Base-by-base conservation (phyloP, 2,113 vertebrate genomes). In the Dipodomys merriami region DNA sequence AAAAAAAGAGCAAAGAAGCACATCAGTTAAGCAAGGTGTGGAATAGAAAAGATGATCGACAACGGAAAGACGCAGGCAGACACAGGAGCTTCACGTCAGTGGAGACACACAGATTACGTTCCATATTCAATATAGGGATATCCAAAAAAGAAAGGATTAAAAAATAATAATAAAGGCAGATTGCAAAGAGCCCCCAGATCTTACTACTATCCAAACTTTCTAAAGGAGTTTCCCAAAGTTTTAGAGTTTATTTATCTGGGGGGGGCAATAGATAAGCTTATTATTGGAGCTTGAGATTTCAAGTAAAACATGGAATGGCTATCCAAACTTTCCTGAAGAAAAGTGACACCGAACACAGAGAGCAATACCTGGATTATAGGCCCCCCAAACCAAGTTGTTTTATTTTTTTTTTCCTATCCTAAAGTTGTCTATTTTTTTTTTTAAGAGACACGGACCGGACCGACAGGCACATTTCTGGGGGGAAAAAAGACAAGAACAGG, bases 281-380 rank as follows among this genome's bases (percentile, higher is more conserved):
- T 30, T 69, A 79, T 72, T 69, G 16, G 18, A 80, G 49, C 74
- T 89, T 83, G 84, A 30, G 9, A 94, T 93, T 88, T 73, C 78
- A 82, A 89, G 44, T 12, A 86, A 87, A 91, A 94, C 88, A 22
- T 20, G 49, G 71, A 71, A 46, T 23, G 78, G 1, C 71, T 68
- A 76, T 79, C 78, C 95, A 97, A 98, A 98, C 97, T 97, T 98
- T 90, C 90, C 53, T 95, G 94, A 98, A 97, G 96, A 93, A 97
- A 83, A 90, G 74, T 73, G 35, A 71, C 80, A 22, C 68, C 0
- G 46, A 77, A n/a, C 23, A 74, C 44, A 94, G 72, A 57, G 5
- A 81, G 77, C 44, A 71, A 91, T 93, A 64, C 46, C 72, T 53
- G 64, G 13, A 53, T 1, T 5, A 4, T 15, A 23, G 53, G 11